Percentiles rank a stretch among this genome's conserved stretches.
Conservation (phyloP, 2,888 invertebrate species). For the Leptinotarsa rubiginosa region DNA sequence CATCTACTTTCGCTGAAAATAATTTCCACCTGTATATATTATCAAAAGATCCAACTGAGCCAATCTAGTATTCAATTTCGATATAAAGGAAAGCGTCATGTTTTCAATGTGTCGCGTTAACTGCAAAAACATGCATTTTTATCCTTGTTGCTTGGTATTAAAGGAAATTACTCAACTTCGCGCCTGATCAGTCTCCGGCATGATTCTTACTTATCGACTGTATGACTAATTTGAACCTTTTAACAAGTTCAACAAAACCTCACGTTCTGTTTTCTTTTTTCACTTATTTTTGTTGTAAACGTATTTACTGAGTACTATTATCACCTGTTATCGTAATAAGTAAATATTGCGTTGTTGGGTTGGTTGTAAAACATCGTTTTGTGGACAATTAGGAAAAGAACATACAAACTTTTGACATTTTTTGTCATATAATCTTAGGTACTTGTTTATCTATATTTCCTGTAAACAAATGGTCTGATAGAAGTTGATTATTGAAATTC, state of each 20-base stretch:
- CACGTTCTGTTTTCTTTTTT: constrained; percentile 1
- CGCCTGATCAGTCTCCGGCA: background rate
- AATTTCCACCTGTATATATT: too few species aligned
- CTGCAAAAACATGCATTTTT: too few species aligned
- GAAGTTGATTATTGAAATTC: background rate
- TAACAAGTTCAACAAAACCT: background rate
- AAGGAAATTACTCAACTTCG: background rate
- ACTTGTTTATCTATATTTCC: background rate
- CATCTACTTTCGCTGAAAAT: too few species aligned
- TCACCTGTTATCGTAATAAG: constrained; percentile 15
- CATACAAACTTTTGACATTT: constrained; percentile 2
- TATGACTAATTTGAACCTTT: constrained; percentile 9
- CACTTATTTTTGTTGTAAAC: background rate
- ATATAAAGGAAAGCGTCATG: too few species aligned
- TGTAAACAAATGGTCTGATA: constrained; percentile 6
- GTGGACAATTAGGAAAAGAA: constrained; percentile 2
- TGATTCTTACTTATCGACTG: background rate
- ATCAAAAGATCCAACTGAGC: too few species aligned
- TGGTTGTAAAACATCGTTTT: background rate
- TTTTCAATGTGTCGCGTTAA: too few species aligned
- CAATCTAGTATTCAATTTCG: too few species aligned
- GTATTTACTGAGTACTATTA: constrained; percentile 8
- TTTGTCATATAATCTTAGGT: background rate
- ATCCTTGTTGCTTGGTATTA: too few species aligned
- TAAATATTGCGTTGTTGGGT: background rate